Percentiles rank a stretch among this genome's conserved stretches.
Evolutionary conservation across 2,113 vertebrate species (phyloP).

Genomic region (Apodemus speciosus): DNA sequence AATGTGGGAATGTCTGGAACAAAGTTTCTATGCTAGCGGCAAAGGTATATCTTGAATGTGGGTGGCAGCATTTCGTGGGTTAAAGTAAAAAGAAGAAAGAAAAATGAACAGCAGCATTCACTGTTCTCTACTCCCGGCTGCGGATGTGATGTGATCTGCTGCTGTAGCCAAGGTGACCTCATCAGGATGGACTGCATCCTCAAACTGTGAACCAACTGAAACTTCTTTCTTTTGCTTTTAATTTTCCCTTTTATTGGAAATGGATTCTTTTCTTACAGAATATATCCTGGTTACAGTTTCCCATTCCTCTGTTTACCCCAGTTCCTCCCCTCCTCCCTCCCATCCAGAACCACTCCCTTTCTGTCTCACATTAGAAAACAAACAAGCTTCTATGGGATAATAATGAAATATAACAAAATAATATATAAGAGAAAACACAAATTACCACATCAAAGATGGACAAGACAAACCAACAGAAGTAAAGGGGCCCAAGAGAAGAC

Average conservation of each 20-base stretch:
- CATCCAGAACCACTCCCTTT: neutral
- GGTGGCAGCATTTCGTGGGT: neutral
- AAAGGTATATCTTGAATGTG: neutral
- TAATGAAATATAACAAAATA: neutral
- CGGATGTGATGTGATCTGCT: too few species aligned
- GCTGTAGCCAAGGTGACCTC: neutral
- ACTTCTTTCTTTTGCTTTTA: neutral
- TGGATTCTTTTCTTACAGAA: neutral
- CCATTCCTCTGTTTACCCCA: too few species aligned
- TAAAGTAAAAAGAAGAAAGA: neutral
- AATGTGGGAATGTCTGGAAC: neutral
- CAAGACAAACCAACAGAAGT: neutral
- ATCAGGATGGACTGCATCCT: neutral
- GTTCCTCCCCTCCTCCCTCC: neutral
- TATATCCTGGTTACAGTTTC: neutral
- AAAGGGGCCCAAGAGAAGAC: neutral
- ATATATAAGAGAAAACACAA: neutral
- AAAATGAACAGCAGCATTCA: neutral
- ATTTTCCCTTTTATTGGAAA: neutral
- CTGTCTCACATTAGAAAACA: neutral
- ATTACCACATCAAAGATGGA: neutral
- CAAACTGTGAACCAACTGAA: neutral
- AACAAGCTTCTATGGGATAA: neutral
- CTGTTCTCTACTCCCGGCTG: too few species aligned
- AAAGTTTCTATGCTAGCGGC: neutral